Conservation (phyloP, 2,797 vertebrate species). For the Rhinella marina region DNA sequence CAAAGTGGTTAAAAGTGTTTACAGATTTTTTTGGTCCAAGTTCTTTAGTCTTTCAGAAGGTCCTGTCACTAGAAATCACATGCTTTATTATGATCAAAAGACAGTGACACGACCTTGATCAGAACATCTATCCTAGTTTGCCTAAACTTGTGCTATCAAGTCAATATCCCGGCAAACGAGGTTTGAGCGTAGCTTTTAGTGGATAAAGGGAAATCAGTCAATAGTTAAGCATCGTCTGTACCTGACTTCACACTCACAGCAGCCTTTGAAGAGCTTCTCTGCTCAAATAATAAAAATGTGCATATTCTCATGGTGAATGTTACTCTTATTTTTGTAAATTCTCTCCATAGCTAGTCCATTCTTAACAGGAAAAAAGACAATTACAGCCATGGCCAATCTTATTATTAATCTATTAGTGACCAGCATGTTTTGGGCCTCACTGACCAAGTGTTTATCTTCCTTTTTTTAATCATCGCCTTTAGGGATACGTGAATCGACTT, state of each 20-base stretch:
- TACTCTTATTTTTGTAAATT: not conserved
- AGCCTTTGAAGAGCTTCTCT: not conserved
- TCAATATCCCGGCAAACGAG: not conserved
- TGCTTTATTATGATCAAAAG: slow-evolving; percentile 11
- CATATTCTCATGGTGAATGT: not conserved
- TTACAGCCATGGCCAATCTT: not conserved
- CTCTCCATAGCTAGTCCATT: not conserved
- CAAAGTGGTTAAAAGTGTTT: not conserved
- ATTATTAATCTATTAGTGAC: no score
- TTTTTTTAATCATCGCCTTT: no score
- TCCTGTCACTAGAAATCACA: not conserved
- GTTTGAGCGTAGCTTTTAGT: not conserved
- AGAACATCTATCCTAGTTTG: slow-evolving; percentile 9
- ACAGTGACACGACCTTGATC: not conserved
- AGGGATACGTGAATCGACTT: no score
- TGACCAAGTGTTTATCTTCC: no score
- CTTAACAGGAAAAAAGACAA: not conserved
- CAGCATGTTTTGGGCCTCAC: no score
- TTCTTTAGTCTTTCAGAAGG: not conserved
- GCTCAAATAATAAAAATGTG: not conserved
- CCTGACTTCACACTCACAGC: not conserved
- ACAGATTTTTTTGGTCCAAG: not conserved
- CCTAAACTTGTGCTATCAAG: not conserved
- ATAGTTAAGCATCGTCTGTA: not conserved
- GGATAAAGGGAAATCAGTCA: not conserved